A percentile compares a stretch with the other conserved stretches of the same genome.
Evolutionary conservation across 2,797 vertebrate species (phyloP).

Genomic region (Tokudaia tokunoshimensis): DNA sequence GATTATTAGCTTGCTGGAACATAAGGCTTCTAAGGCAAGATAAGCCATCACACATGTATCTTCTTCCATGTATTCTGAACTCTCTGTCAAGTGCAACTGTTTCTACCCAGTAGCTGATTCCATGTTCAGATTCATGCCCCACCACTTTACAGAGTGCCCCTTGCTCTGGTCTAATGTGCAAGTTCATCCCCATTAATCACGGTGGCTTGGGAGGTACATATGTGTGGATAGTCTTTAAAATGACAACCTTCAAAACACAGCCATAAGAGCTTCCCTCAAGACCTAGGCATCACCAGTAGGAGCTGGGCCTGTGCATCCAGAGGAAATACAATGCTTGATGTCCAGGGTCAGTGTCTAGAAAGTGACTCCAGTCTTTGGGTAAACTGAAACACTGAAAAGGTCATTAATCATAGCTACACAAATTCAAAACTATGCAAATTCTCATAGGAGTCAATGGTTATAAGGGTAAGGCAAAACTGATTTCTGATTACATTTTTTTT

Average conservation of each 20-base stretch:
- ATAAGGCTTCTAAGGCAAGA: not conserved
- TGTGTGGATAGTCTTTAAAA: not conserved
- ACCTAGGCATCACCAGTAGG: accelerated
- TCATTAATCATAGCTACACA: accelerated
- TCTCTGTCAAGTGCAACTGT: not conserved
- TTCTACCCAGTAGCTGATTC: not conserved
- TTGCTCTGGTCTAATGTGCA: not conserved
- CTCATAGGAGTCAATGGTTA: not conserved
- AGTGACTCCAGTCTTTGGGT: not conserved
- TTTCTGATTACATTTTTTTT: not conserved
- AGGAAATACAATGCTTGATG: not conserved
- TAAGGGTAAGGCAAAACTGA: not conserved
- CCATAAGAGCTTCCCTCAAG: not conserved
- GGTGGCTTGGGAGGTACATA: not conserved
- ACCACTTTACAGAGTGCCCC: not conserved
- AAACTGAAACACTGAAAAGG: not conserved
- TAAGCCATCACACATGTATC: not conserved
- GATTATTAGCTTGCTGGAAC: not conserved
- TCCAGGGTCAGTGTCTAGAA: not conserved
- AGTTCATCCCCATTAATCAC: not conserved
- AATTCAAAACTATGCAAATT: accelerated
- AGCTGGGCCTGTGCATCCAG: too few relatives aligned
- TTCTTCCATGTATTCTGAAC: not conserved
- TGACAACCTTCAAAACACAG: not conserved
- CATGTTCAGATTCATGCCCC: not conserved